Percentiles rank a stretch among this genome's conserved stretches.
Conservation (phyloP, 2,888 invertebrate genomes). For the Auanema freiburgensis region DNA sequence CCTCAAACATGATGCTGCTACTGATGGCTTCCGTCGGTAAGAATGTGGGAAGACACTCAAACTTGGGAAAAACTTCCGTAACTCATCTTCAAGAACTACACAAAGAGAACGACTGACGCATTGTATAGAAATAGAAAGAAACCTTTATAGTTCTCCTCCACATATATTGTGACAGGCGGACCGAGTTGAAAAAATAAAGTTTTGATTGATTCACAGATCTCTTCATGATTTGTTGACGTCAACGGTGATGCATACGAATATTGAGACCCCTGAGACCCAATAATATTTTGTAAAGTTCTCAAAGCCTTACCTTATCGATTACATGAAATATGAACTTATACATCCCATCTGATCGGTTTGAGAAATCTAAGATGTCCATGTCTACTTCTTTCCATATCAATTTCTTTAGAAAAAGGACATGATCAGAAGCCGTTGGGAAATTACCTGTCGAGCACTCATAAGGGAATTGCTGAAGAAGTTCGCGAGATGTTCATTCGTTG, state of each 20-base stretch:
- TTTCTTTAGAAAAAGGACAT: neutral
- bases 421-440: constrained; percentile 17
- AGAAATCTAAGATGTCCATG: constrained; percentile 13
- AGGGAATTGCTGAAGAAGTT: too few species aligned
- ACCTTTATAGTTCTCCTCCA: constrained; percentile 2
- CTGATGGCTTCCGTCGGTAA: neutral
- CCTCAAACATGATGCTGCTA: neutral
- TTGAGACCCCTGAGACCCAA: constrained; percentile 1
- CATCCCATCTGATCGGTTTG: constrained; percentile 10
- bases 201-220: neutral
- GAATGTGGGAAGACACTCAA: too few species aligned
- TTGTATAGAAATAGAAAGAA: neutral
- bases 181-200: constrained; percentile 12
- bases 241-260: constrained; percentile 15
- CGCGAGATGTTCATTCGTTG: too few species aligned
- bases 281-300: neutral
- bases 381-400: constrained; percentile 13
- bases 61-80: too few species aligned
- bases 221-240: neutral
- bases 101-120: too few species aligned
- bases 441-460: constrained; percentile 42
- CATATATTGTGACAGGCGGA: constrained; percentile 7
- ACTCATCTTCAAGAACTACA: too few species aligned
- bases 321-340: constrained; percentile 10
- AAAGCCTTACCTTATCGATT: constrained; percentile 8